Evolutionary conservation across 2,113 vertebrate species (phyloP), one percentile per base, ranked within the genome.

Genomic region (Lagopus leucura): DNA sequence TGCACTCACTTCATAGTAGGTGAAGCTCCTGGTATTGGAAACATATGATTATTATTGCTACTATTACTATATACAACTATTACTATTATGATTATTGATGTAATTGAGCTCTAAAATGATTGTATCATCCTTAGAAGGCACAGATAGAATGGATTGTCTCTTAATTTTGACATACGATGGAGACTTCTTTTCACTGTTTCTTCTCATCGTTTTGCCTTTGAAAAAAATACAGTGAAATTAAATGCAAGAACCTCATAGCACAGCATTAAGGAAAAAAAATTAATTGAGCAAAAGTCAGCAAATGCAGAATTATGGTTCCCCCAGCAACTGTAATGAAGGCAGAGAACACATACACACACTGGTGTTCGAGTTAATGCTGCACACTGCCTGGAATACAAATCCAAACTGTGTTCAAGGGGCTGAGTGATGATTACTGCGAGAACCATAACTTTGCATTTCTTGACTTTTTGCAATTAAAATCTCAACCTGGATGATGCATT

Each of bases 391-490:
- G 91, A 96, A 96, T 96, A 96, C 94, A 94, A 94, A 97, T 94
- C 92, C 90, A 95, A 15, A 20, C 93, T 70, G 58, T 57, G 90
- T 96, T 96, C 86, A 13, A 92, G 92, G 52, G 88, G 50, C 86
- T 97, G 96, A 97, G 63, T 94, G 92, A 96, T 97, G 95, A 97
- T 97, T 97, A 72, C 90, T 94, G 72, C 0, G 40, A 95, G 95
- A 97, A 86, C 82, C 88, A 93, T 96, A 97, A 97, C 94, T 97
- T 96, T 47, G 82, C 91, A 93, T 95, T 97, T 95, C 92, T 92
- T 96, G 95, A 96, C 95, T 97, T 96, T 97, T 92, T 91, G 95
- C 96, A 97, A 97, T 97, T 97, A 97, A 94, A 97, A 97, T 96
- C 95, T 95, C 95, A 97, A 94, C 90, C 84, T 88, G 86, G 93